Percentiles rank a stretch among this genome's conserved stretches.
Conservation (phyloP, 1,140 invertebrate genomes). For the Drosophila yakuba region DNA sequence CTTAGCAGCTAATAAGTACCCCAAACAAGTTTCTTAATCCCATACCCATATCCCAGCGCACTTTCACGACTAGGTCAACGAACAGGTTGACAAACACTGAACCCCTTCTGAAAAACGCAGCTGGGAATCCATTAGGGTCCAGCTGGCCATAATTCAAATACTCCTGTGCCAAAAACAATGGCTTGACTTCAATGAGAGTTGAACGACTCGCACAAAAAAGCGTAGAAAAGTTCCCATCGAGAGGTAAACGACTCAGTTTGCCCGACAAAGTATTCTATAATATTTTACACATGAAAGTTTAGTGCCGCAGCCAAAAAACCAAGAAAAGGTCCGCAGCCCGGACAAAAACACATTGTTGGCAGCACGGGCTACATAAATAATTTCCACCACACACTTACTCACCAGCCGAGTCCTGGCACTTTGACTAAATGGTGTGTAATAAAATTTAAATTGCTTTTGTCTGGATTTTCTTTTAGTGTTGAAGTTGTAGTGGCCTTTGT, state of each 20-base stretch:
- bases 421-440: constrained; percentile 76
- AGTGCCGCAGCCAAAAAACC: constrained; percentile 16
- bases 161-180: constrained; percentile 29
- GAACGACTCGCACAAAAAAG: constrained; percentile 33
- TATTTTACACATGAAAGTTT: constrained; percentile 67
- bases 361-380: constrained; percentile 65
- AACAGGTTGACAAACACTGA: constrained; percentile 29
- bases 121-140: constrained; percentile 21
- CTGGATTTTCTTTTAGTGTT: constrained; percentile 47
- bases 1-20: constrained; percentile 42
- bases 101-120: neutral
- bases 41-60: constrained; percentile 18
- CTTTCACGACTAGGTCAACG: constrained; percentile 43
- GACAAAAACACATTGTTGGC: constrained; percentile 52
- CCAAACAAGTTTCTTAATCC: constrained; percentile 48
- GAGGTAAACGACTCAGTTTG: constrained; percentile 52
- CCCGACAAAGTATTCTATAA: constrained; percentile 59
- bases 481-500: constrained; percentile 28
- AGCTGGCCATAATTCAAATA: constrained; percentile 23
- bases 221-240: constrained; percentile 9
- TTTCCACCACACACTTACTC: constrained; percentile 47
- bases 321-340: neutral
- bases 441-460: constrained; percentile 78
- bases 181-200: constrained; percentile 39
- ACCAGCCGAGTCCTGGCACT: constrained; percentile 49